Evolutionary conservation across 2,113 vertebrate species (phyloP).

Genomic region (Chrysochloris asiatica): DNA sequence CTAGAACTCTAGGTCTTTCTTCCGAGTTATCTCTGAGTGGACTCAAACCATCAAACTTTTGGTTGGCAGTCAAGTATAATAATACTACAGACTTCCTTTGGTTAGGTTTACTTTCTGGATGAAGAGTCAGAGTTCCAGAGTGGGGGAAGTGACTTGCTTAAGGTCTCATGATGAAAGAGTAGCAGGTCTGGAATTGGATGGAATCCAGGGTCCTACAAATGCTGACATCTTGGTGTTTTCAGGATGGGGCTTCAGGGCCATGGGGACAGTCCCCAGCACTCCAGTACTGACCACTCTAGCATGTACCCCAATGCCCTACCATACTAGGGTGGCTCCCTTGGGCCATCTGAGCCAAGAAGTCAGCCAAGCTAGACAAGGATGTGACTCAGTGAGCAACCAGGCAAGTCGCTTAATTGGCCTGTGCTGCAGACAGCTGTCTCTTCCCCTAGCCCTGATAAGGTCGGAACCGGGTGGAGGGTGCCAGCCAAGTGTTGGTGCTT

Average conservation of each 20-base stretch:
- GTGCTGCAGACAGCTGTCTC: constrained; percentile 65
- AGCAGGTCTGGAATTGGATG: background rate
- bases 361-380: constrained; percentile 43
- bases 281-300: background rate
- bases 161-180: background rate
- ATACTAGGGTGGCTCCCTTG: background rate
- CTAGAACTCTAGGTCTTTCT: background rate
- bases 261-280: background rate
- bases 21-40: background rate
- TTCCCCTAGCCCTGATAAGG: constrained; percentile 71
- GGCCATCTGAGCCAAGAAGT: background rate
- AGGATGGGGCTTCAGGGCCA: background rate
- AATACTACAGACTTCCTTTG: background rate
- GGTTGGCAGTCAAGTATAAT: background rate
- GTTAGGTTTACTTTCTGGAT: background rate
- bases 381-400: constrained; percentile 57
- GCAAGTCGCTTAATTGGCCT: constrained; percentile 64
- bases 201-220: background rate
- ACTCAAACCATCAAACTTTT: background rate
- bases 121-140: background rate
- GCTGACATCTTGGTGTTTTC: background rate
- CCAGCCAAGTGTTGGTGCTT: constrained; percentile 68
- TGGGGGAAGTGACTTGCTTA: background rate
- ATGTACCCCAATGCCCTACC: too few relatives aligned
- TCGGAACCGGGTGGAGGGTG: constrained; percentile 51